Evolutionary conservation across 2,113 vertebrate species (phyloP), one percentile per base, ranked within the genome.

Genomic region (Excalfactoria chinensis): DNA sequence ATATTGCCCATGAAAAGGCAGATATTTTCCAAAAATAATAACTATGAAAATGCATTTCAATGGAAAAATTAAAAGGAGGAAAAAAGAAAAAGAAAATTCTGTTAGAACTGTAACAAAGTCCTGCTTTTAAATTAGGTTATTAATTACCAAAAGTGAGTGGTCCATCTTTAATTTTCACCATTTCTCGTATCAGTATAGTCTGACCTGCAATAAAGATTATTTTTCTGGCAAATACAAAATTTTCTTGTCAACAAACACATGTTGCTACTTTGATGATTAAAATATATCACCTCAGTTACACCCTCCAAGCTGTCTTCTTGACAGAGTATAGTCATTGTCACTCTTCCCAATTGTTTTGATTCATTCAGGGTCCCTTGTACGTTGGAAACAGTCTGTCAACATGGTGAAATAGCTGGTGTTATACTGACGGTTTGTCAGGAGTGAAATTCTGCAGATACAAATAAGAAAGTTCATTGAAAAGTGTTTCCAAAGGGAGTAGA

Each of bases 271-370:
- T 35, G 20, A 56, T 85, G 32, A 70, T 20, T 68, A 43, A 74
- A 87, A 56, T 8, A 10, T 53, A 74, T 43, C 28, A 63, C 51
- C 62, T 69, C 77, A 56, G 19, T 84, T 56, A 80, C 64, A 44
- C 34, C 17, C 11, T 79, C 21, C 67, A 81, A 30, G 83, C 22
- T 72, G 3, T 78, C 55, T 89, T 76, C n/a, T 44, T 71, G 56
- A 87, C 28, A 86, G 60, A 71, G 28, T 74, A 66, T 68, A 83
- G 73, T 75, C 88, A 80, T 23, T 92, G 73, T 75, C 84, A 78
- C 63, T 56, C 9, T 84, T 81, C 34, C 78, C 76, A 74, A 4
- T 80, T 92, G 67, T 82, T 96, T 79, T 90, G 51, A 71, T 93
- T 93, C 79, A 62, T 88, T 92, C 81, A 37, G 0, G 55, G 49